Base-by-base conservation (phyloP, 2,113 vertebrate species). In the Aptenodytes patagonicus region DNA sequence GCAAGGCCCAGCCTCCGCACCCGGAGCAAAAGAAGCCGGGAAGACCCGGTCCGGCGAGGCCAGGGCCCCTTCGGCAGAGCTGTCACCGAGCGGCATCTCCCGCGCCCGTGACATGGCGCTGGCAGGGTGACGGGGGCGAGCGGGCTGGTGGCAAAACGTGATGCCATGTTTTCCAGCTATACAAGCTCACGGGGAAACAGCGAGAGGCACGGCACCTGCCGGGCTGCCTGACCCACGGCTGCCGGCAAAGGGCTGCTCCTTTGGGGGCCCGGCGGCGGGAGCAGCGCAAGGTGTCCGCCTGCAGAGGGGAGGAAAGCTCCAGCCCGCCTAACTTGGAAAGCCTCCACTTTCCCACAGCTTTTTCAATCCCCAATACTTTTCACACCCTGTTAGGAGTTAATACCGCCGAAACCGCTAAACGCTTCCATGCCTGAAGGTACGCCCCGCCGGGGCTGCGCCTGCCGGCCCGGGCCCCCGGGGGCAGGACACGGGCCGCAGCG, bases 341-440 rank as follows among this genome's bases (percentile, higher is more conserved):
- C 57, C 92, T 97, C 94, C 96, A 90, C 92, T 94, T 98, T 95
- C 98, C 96, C 97, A 97, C 95, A 96, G 90, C 93, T 96, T 97
- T 98, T 98, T 96, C 97, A 96, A 83, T 97, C 93, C 93, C 83
- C 92, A 95, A 71, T 94, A 96, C 96, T 98, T 97, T 98, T 98
- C 97, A 97, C 98, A 98, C 97, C 96, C 95, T 83, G 95, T 97
- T 98, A 97, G 97, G 80, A 90, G 88, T 82, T 97, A 97, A 96
- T 83, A 85, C 84, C 92, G 70, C 70, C 87, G 95, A 97, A 97
- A 95, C 97, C 89, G 94, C 97, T 97, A 95, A 98, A 91, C 62
- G 93, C 94, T 98, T 96, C 97, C 97, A 95, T 84, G 89, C 93
- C 55, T 65, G 31, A 36, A 85, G 95, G 94, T 90, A 58, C 47